Base-by-base conservation (phyloP, 1,140 invertebrate species). In the Papilio polyxenes region DNA sequence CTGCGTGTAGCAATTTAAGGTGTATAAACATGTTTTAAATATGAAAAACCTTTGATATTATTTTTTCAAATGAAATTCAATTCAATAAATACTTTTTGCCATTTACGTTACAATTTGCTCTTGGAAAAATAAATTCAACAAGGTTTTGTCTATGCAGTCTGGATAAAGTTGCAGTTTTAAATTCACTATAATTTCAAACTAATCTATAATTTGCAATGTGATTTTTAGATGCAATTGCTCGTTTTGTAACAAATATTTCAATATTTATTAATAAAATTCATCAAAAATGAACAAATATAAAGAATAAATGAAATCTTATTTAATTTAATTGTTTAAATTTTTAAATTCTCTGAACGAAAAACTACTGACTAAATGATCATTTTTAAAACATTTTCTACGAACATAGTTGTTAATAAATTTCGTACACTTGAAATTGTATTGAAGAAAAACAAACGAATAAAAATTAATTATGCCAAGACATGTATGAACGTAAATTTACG, bases 401-500 rank as follows among this genome's bases (percentile, higher is more conserved):
- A 56, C 53, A 17, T 56, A 59, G 65, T 37, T 37, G 15, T 11
- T 69, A 37, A 69, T 31, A 69, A 69, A 37, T 13, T 37, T 0
- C 11, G 11, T 72, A 37, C 6, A 15, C 65, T 72, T 40, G 65
- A 37, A 72, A 37, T 40, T 72, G 65, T 72, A 72, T 72, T 37
- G 37, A 72, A 72, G 13, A 37, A 15, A 17, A 72, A 72, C 13
- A 72, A 72, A 72, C 13, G 65, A 72, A 72, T 72, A 37, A 40
- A 72, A 37, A 72, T 72, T 72, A 11, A 72, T 72, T 72, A 37
- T 40, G 23, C 31, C 65, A 37, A 37, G 65, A 72, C 37, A 40
- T 15, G 65, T 37, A 7, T 72, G 62, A 72, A 72, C 40, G 65
- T 72, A 72, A 17, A 72, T 65, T 65, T 65, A 72, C 65, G 65